Base-by-base conservation (phyloP, 1,140 invertebrate species). In the Orussus abietinus region DNA sequence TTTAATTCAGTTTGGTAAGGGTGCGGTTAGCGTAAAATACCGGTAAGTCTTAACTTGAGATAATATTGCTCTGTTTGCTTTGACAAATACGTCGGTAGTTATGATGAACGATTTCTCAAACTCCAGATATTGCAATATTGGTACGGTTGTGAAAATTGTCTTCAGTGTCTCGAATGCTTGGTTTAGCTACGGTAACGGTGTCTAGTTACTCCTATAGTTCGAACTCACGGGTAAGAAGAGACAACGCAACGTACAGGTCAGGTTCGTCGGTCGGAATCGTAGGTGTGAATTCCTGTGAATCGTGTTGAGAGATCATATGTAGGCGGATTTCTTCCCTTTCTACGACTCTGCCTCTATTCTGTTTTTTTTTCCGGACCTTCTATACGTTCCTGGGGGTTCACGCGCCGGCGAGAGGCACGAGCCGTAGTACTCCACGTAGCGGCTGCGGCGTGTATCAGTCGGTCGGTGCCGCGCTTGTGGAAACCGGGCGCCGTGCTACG, bases 1-100 rank as follows among this genome's bases (percentile, higher is more conserved):
- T 53, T 53, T 36, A 49, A 20, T 38, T 69, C 64, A 2, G 52
- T 32, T 49, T 34, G 14, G 48, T 61, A 0, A 68, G 38, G 0
- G 50, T 54, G 3, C 64, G 19, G 29, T 33, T 49, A 1, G 49
- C 50, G 32, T 53, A 62, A 11, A 53, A 45, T 11, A 62, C 46
- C n/a, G 57, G 61, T 21, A 31, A n/a, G 19, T 49, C 51, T 28
- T 39, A 39, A 2, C 17, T 39, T 55, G 52, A 1, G 38, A 32
- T 12, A 55, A 20, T 22, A 57, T 39, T 1, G 48, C 51, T 3
- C 51, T 49, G 12, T 54, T 15, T 2, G 47, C 53, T 11, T 38
- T n/a, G 25, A 41, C 39, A 1, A 33, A 33, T 6, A 54, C 57
- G 38, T 59, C 57, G 0, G 40, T 45, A 3, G 46, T 55, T 11